Percentiles rank a stretch among this genome's conserved stretches.
Conservation (phyloP, 2,888 invertebrate genomes). For the Drosophila ochracea region DNA sequence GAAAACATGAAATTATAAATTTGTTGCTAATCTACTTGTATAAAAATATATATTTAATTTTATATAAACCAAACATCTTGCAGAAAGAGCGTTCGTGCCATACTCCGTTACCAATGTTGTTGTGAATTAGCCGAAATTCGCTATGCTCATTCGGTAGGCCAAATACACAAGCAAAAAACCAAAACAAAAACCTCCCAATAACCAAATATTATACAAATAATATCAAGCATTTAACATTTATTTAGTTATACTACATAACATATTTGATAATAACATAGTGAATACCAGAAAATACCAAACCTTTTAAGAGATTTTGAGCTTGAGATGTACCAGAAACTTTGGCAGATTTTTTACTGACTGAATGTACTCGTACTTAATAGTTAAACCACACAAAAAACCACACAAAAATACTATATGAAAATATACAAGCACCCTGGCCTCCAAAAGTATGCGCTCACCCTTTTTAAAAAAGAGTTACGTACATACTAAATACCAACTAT, state of each 20-base stretch:
- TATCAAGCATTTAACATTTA: slow-evolving; percentile 31
- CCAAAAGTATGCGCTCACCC: slow-evolving; percentile 69
- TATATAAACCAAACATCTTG: slow-evolving; percentile 82
- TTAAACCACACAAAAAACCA: slow-evolving; percentile 36
- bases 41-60: slow-evolving; percentile 70
- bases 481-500: slow-evolving; percentile 17
- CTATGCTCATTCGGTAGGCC: slow-evolving; percentile 86
- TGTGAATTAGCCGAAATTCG: slow-evolving; percentile 86
- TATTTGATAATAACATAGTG: slow-evolving; percentile 32
- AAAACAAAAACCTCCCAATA: slow-evolving; percentile 50
- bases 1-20: slow-evolving; percentile 27
- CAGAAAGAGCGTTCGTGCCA: slow-evolving; percentile 86
- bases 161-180: slow-evolving; percentile 74
- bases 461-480: slow-evolving; percentile 22
- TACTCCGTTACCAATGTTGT: slow-evolving; percentile 86
- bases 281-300: slow-evolving; percentile 11
- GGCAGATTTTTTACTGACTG: slow-evolving; percentile 76
- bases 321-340: slow-evolving; percentile 37
- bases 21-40: slow-evolving; percentile 47
- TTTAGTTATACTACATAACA: slow-evolving; percentile 33
- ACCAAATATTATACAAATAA: slow-evolving; percentile 51
- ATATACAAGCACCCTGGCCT: slow-evolving; percentile 62
- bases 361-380: slow-evolving; percentile 36
- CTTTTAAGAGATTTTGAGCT: slow-evolving; percentile 34
- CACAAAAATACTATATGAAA: slow-evolving; percentile 32